phyloP scores from a whole-genome alignment of 1,140 invertebrate species.

The Oryctes rhinoceros region DNA sequence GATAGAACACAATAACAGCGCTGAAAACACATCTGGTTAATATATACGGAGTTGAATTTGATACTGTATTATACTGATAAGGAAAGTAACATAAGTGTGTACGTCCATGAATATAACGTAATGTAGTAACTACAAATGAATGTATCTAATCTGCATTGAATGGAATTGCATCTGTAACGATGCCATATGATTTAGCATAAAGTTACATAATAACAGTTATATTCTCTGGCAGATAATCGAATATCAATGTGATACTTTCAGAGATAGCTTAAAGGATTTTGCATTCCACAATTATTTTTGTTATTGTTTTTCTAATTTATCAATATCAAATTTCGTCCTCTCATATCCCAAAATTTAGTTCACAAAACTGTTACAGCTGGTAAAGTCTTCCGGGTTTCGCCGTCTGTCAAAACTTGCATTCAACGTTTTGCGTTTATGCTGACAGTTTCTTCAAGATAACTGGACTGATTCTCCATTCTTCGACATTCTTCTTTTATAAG shows the following conservation, averaged over 20 bases:
- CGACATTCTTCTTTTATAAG: too few species aligned
- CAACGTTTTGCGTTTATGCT: too few species aligned
- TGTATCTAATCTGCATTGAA: background rate
- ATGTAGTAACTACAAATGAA: background rate
- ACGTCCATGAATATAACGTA: background rate
- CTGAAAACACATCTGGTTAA: conserved; percentile 28
- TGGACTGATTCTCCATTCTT: too few species aligned
- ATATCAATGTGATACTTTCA: background rate
- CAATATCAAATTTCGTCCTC: too few species aligned
- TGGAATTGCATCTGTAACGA: background rate
- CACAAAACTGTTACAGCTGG: too few species aligned
- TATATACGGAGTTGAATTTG: background rate
- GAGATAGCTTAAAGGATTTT: too few species aligned
- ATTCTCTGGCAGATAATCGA: background rate
- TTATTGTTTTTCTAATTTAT: too few species aligned
- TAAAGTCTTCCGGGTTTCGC: too few species aligned
- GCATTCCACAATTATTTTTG: too few species aligned
- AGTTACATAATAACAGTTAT: background rate
- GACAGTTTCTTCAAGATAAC: too few species aligned
- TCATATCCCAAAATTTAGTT: too few species aligned
- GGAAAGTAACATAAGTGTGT: background rate
- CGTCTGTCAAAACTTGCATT: too few species aligned
- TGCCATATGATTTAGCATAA: background rate
- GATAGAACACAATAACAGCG: background rate
- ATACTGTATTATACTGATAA: conserved; percentile 22